Percentiles rank a stretch among this genome's conserved stretches.
Evolutionary conservation across 2,113 vertebrate genomes (phyloP).

Genomic region (Leptocoma aspasia): DNA sequence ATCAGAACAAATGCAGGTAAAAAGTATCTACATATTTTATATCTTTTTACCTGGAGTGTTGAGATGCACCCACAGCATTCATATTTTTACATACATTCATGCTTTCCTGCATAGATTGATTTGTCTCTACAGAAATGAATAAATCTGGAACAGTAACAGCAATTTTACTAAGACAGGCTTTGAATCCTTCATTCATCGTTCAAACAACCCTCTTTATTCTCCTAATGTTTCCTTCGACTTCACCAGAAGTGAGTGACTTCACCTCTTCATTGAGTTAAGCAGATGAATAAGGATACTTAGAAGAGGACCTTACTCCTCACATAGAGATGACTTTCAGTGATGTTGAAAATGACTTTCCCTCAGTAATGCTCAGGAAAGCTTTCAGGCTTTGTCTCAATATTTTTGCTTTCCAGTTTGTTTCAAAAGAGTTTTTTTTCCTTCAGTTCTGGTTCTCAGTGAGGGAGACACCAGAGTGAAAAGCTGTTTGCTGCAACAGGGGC

Average conservation of each 20-base stretch:
- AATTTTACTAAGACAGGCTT: not conserved
- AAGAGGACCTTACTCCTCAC: not conserved
- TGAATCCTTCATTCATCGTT: not conserved
- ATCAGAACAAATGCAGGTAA: not conserved
- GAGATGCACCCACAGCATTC: not conserved
- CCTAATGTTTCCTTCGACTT: not conserved
- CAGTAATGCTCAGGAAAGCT: not conserved
- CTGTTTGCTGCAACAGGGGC: not conserved
- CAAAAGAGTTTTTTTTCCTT: not conserved
- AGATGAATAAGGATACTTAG: not conserved
- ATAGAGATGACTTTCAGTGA: not conserved
- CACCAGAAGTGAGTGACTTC: not conserved
- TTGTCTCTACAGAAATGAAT: not conserved
- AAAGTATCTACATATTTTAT: not conserved
- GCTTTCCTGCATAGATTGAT: not conserved
- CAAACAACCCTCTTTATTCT: not conserved
- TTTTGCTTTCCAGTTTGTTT: not conserved
- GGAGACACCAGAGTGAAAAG: not conserved
- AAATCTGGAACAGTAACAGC: not conserved
- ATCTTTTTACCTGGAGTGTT: not conserved
- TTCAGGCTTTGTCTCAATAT: not conserved
- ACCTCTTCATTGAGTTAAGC: not conserved
- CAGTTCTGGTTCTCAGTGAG: not conserved
- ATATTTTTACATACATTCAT: not conserved
- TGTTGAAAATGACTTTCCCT: not conserved